Percentiles rank a stretch among this genome's conserved stretches.
These are phyloP conservation scores for Microctonus hyperodae DNA, from an alignment of 2,888 invertebrate species.

Conservation along the genomic window DNA sequence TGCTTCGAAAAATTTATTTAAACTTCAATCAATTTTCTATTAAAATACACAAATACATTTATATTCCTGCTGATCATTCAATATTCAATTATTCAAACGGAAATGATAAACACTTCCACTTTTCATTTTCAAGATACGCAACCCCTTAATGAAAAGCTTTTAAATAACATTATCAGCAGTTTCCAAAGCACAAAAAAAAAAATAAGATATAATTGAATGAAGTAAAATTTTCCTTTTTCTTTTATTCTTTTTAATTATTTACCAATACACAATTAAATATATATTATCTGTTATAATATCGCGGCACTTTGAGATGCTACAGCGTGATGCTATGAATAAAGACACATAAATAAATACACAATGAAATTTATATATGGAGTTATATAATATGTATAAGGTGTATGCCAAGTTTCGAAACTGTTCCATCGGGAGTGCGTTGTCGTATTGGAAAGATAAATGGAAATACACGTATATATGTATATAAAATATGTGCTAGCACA, in stretches of 20 bases:
- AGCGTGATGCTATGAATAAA: too few relatives aligned
- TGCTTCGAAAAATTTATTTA: not conserved
- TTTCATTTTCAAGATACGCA: not conserved
- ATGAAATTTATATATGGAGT: not conserved
- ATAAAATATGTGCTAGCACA: not conserved
- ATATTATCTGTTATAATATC: too few relatives aligned
- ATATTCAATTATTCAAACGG: not conserved
- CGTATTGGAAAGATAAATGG: slow-evolving; percentile 26
- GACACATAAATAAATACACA: not conserved
- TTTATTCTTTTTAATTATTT: too few relatives aligned
- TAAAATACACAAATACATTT: not conserved
- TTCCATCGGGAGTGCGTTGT: slow-evolving; percentile 31
- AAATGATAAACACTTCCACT: not conserved
- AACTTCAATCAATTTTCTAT: not conserved
- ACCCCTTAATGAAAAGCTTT: not conserved
- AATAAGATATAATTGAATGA: too few relatives aligned
- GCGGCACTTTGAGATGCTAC: too few relatives aligned
- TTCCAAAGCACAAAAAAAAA: too few relatives aligned
- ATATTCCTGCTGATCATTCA: not conserved
- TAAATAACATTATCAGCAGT: not conserved
- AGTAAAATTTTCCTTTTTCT: too few relatives aligned
- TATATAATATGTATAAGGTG: slow-evolving; percentile 19
- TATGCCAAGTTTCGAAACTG: slow-evolving; percentile 34
- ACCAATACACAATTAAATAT: too few relatives aligned
- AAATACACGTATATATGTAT: not conserved